These are phyloP conservation scores for Ictidomys tridecemlineatus DNA, from an alignment of 2,113 vertebrate genomes.

Conservation along the genomic window DNA sequence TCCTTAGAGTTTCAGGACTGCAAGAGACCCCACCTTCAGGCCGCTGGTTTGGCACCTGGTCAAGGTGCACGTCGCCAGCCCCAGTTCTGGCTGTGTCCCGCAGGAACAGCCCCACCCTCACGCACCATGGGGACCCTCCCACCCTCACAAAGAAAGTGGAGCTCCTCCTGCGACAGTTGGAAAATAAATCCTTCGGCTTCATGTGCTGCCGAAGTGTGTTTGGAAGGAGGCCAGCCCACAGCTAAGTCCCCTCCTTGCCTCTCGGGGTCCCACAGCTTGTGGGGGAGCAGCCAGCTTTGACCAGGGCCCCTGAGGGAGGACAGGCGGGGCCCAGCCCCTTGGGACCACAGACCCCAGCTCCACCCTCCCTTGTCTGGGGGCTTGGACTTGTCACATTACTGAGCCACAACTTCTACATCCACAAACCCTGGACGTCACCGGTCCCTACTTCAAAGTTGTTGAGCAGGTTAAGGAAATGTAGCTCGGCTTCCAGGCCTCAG, in stretches of 20 bases:
- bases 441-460: neutral
- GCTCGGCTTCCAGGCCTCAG: neutral
- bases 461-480: neutral
- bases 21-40: neutral
- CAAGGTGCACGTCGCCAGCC: neutral
- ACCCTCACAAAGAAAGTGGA: neutral
- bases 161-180: neutral
- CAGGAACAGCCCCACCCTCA: neutral
- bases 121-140: neutral
- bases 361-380: rapidly evolving
- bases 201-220: neutral
- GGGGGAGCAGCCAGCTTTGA: neutral
- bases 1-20: neutral
- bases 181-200: neutral
- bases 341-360: neutral
- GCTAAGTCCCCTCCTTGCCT: neutral
- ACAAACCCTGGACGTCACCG: neutral
- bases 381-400: too few species aligned
- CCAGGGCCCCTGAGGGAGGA: neutral
- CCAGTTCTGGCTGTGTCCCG: neutral
- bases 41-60: rapidly evolving
- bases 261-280: neutral
- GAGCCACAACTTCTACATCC: neutral
- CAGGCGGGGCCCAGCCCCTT: rapidly evolving
- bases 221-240: conserved; percentile 40